Conservation (phyloP, 1,140 invertebrate genomes). For the Bilobella aurantiaca region DNA sequence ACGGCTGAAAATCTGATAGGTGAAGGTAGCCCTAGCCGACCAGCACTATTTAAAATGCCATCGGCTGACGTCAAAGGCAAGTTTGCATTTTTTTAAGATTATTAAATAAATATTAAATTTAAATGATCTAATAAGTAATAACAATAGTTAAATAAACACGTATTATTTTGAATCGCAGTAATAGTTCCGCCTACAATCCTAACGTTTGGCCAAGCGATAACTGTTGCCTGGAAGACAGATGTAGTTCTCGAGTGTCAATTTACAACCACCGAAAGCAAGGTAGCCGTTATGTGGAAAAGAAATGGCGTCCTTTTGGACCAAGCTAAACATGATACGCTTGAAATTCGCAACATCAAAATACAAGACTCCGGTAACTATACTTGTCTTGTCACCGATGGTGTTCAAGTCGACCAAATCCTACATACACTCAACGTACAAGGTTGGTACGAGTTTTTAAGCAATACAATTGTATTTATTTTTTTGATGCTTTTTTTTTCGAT, state of each 20-base stretch:
- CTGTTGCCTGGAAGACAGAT: neutral
- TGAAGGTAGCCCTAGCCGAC: neutral
- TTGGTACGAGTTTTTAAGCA: neutral
- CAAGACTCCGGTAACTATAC: neutral
- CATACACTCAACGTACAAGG: neutral
- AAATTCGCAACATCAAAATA: neutral
- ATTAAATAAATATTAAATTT: neutral
- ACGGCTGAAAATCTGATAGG: neutral
- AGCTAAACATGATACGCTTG: neutral
- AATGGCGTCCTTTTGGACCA: neutral
- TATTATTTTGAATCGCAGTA: neutral
- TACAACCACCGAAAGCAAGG: neutral
- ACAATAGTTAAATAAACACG: neutral
- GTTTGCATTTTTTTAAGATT: too few relatives aligned
- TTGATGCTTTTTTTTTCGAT: neutral
- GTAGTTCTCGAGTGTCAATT: neutral
- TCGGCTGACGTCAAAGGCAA: neutral
- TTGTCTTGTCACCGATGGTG: neutral
- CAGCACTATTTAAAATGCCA: neutral
- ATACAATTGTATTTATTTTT: neutral
- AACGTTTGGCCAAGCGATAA: neutral
- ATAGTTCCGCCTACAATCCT: neutral
- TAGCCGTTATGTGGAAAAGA: neutral
- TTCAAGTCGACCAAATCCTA: neutral
- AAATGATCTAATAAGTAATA: too few relatives aligned